Base-by-base conservation (phyloP, 2,888 invertebrate genomes). In the Cephus nigrinus region DNA sequence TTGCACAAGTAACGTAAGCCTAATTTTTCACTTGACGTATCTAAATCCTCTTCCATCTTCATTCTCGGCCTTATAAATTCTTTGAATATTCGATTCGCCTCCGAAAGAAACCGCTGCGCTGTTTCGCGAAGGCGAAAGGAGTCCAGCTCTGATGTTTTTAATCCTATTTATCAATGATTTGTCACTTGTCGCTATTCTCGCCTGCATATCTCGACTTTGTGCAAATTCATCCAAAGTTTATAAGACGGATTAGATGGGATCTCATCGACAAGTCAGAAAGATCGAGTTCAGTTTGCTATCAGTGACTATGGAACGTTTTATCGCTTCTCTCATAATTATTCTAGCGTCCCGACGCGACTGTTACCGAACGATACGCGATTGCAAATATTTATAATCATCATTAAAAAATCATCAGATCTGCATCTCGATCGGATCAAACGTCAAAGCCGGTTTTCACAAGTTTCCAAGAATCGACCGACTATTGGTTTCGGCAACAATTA, bases 401-500 rank as follows among this genome's bases (percentile, higher is more conserved):
- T 4, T 40, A 15, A 15, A 55, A 55, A 55, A 23, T 55, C 23
- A 23, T 23, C 5, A 55, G 9, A 12, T 40, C 40, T 23, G 40
- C 40, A 55, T 55, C 23, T 55, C 23, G 23, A 55, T 55, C 23
- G 5, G 1, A 55, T 55, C 4, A 23, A 55, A 23, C 15, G 23
- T 55, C 40, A 55, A 55, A 55, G 34, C 40, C 23, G 40, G 5
- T 23, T 23, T 55, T 55, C 40, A 23, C 40, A 5, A 15, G 40
- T 15, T 55, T 55, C 5, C 23, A 15, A 23, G 15, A 23, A 55
- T 55, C 15, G 15, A 55, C 0, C 23, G 69, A 79, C 84, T 78
- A 82, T 80, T 79, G 72, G 74, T 77, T 80, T 75, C 75, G 76
- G 79, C 76, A 80, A 76, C 40, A 79, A 72, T 80, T 81, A 55